Evolutionary conservation across 2,888 invertebrate species (phyloP).

Genomic region (Hypsopygia costalis): DNA sequence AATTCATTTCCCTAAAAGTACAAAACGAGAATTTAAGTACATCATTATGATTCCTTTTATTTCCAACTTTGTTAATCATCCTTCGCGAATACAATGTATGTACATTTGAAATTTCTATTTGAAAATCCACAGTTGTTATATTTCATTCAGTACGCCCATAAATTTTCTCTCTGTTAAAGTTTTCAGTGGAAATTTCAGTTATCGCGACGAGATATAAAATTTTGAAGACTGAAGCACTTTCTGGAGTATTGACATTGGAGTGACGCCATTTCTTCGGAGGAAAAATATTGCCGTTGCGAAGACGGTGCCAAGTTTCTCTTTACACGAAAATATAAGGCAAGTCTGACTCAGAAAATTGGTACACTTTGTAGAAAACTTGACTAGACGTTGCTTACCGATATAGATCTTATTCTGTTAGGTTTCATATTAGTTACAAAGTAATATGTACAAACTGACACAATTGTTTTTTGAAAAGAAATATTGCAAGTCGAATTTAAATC

Average conservation of each 20-base stretch:
- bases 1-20: too few relatives aligned
- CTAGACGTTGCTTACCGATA: not conserved
- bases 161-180: slow-evolving; percentile 10
- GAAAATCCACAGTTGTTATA: not conserved
- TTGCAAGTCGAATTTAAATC: too few relatives aligned
- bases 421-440: too few relatives aligned
- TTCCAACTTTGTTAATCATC: too few relatives aligned
- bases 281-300: slow-evolving; percentile 39
- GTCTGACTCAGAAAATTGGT: slow-evolving; percentile 48
- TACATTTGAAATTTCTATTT: too few relatives aligned
- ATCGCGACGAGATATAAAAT: slow-evolving; percentile 16
- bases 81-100: too few relatives aligned
- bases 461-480: not conserved
- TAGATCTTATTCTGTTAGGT: too few relatives aligned
- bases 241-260: slow-evolving; percentile 27
- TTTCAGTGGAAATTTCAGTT: slow-evolving; percentile 14
- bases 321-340: slow-evolving; percentile 34
- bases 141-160: slow-evolving; percentile 1
- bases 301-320: slow-evolving; percentile 44
- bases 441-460: too few relatives aligned
- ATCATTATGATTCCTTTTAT: too few relatives aligned
- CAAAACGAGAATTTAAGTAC: too few relatives aligned
- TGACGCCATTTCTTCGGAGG: slow-evolving; percentile 33
- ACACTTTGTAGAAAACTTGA: not conserved
- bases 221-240: slow-evolving; percentile 17